A percentile compares a stretch with the other conserved stretches of the same genome.
phyloP scores from a whole-genome alignment of 2,888 invertebrate genomes.

The Melolontha melolontha region DNA sequence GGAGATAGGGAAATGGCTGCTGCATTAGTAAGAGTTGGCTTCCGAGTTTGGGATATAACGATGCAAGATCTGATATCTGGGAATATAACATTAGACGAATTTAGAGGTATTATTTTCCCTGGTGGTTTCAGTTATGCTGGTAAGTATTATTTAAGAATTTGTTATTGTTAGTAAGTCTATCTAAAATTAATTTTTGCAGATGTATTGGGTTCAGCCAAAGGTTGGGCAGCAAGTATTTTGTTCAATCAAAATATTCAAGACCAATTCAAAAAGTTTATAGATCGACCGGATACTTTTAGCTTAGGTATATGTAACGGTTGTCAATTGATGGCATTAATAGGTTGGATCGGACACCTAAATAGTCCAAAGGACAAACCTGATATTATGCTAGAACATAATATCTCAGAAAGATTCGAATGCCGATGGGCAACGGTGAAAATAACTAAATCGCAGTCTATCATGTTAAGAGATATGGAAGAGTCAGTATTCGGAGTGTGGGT shows the following conservation, averaged over 20 bases:
- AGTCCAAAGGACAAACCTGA: conserved; percentile 65
- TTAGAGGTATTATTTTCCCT: conserved; percentile 93
- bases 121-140: conserved; percentile 99
- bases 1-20: conserved; percentile 99
- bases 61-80: conserved; percentile 89
- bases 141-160: conserved; percentile 56
- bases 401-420: conserved; percentile 89
- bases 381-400: conserved; percentile 85
- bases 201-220: conserved; percentile 96
- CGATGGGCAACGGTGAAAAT: conserved; percentile 71
- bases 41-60: conserved; percentile 93
- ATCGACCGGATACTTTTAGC: conserved; percentile 87
- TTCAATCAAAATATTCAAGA: conserved; percentile 81
- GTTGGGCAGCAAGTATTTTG: conserved; percentile 94
- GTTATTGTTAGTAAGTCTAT: neutral
- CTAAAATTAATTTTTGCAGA: conserved; percentile 69
- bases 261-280: conserved; percentile 82
- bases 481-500: conserved; percentile 95
- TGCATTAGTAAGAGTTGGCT: conserved; percentile 86
- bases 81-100: conserved; percentile 79
- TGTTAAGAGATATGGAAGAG: conserved; percentile 90
- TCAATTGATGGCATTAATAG: conserved; percentile 93
- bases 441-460: conserved; percentile 78
- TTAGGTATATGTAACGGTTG: conserved; percentile 99
- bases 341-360: conserved; percentile 81